Percentiles rank a stretch among this genome's conserved stretches.
These are phyloP conservation scores for Mastacembelus armatus DNA, from an alignment of 2,797 vertebrate species.

Conservation along the genomic window DNA sequence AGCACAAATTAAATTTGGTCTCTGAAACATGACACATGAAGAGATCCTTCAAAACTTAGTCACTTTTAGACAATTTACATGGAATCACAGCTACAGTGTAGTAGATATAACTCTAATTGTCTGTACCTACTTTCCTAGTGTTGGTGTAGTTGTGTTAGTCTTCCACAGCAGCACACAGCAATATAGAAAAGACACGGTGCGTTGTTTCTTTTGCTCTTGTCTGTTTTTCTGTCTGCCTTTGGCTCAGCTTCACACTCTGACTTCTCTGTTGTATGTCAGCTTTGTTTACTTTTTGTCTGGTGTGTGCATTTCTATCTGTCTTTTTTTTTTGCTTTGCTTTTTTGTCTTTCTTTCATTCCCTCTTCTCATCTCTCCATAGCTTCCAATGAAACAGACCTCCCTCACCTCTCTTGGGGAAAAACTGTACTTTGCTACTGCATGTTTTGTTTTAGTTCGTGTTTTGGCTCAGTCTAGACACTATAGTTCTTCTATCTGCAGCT, in stretches of 20 bases:
- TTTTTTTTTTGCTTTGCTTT: not conserved
- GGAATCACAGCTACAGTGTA: not conserved
- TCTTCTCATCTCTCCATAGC: not conserved
- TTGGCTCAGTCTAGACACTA: not conserved
- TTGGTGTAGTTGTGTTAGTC: not conserved
- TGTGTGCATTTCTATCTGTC: slow-evolving; percentile 5
- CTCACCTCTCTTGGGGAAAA: not conserved
- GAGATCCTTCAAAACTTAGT: not conserved
- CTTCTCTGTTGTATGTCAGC: slow-evolving; percentile 40
- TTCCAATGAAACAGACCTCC: not conserved
- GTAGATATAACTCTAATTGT: not conserved
- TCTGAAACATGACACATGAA: not conserved
- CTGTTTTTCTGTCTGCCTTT: slow-evolving; percentile 22
- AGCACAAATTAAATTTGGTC: not conserved
- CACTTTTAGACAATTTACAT: not conserved
- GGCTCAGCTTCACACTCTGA: slow-evolving; percentile 2
- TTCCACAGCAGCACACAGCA: not conserved
- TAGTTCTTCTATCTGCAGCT: not conserved
- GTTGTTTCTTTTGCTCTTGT: slow-evolving; percentile 7
- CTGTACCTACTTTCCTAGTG: not conserved
- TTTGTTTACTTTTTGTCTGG: slow-evolving; percentile 34
- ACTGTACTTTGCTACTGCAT: not conserved
- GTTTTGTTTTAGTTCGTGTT: slow-evolving; percentile 19
- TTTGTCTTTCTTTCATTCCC: not conserved
- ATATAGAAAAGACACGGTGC: not conserved